Conservation (phyloP, 2,888 invertebrate genomes). For the Megalurothrips usitatus region DNA sequence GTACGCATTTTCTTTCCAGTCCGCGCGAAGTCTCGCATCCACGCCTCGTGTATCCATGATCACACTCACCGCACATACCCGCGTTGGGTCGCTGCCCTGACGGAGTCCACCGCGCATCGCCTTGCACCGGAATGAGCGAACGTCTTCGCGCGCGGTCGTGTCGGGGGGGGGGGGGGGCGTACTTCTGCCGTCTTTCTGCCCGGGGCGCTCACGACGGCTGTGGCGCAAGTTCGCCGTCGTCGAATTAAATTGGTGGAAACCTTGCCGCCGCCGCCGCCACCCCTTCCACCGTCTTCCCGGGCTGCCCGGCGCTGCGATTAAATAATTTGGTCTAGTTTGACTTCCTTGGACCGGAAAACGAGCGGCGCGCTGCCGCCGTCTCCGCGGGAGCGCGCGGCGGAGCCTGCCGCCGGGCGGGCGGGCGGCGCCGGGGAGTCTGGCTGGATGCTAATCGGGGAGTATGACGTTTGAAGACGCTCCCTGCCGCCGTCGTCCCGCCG, state of each 20-base stretch:
- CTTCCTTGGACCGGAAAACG: constrained; percentile 25
- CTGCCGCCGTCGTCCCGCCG: not conserved
- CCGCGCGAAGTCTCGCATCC: no score
- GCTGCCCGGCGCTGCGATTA: not conserved
- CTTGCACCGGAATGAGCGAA: no score
- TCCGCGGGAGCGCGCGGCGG: not conserved
- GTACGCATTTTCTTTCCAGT: no score
- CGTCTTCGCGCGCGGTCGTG: no score
- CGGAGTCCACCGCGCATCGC: no score
- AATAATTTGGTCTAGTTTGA: constrained; percentile 24
- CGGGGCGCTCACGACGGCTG: not conserved
- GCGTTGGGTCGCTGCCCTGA: no score
- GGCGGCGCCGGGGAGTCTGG: not conserved
- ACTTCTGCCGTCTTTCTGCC: no score
- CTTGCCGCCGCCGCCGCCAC: not conserved
- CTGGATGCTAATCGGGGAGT: not conserved
- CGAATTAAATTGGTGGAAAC: constrained; percentile 13
- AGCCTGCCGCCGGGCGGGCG: not conserved
- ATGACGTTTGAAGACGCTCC: not conserved
- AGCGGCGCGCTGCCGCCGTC: not conserved
- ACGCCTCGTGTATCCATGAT: no score
- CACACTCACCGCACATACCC: no score
- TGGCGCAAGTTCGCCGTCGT: not conserved
- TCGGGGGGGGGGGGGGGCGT: no score
- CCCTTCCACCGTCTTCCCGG: not conserved